Percentiles rank a stretch among this genome's conserved stretches.
Conservation (phyloP, 2,113 vertebrate species). For the Centropus bengalensis region DNA sequence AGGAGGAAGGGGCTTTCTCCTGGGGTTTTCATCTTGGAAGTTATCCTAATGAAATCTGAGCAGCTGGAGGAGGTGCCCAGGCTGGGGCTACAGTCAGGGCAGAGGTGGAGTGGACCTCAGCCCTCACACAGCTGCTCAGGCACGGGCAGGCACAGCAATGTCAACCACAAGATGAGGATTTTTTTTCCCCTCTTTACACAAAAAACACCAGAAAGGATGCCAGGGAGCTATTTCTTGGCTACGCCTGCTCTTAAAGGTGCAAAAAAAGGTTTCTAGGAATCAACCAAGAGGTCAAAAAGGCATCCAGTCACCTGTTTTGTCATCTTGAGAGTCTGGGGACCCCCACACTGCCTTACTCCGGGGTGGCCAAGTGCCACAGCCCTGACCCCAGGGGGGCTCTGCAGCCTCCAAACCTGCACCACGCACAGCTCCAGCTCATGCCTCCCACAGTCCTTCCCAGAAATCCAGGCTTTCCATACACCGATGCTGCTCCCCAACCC, state of each 20-base stretch:
- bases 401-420: background rate
- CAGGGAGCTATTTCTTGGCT: background rate
- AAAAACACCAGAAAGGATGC: background rate
- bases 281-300: background rate
- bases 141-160: background rate
- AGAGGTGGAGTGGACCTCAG: background rate
- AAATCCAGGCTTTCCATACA: background rate
- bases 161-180: background rate
- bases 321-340: background rate
- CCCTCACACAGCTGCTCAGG: background rate
- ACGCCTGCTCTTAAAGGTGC: background rate
- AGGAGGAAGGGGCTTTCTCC: background rate
- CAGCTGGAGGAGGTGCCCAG: accelerated
- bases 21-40: accelerated
- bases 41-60: background rate
- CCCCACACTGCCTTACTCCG: accelerated
- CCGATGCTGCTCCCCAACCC: background rate
- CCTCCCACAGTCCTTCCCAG: background rate
- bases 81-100: accelerated
- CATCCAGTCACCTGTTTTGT: accelerated
- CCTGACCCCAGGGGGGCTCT: accelerated
- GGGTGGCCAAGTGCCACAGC: background rate
- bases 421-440: background rate
- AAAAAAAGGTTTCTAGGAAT: background rate
- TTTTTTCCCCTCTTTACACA: background rate